Evolutionary conservation across 2,797 vertebrate species (phyloP).

Genomic region (Lacerta viridis): DNA sequence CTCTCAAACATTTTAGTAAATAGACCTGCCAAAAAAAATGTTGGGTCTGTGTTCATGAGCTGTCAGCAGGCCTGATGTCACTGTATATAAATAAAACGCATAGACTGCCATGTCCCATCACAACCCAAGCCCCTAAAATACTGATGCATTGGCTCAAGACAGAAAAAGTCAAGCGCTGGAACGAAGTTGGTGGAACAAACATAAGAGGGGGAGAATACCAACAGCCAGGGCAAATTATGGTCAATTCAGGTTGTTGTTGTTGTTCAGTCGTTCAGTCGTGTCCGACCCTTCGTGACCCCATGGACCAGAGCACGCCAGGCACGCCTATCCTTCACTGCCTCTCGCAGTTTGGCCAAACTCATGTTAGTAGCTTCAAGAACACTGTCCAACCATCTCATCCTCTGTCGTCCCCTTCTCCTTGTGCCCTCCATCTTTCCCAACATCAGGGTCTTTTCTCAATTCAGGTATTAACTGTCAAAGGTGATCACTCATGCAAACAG

Average conservation of each 20-base stretch:
- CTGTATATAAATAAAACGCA: neutral
- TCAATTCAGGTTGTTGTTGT: neutral
- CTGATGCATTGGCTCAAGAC: neutral
- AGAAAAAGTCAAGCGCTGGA: neutral
- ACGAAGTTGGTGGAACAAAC: neutral
- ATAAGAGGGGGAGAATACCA: neutral
- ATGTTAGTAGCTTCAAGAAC: too few species aligned
- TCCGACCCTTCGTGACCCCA: too few species aligned
- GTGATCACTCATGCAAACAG: neutral
- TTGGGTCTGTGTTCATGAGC: neutral
- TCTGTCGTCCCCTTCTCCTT: too few species aligned
- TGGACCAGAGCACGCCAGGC: too few species aligned
- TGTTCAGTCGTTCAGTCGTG: too few species aligned
- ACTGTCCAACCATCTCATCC: too few species aligned
- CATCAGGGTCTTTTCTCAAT: too few species aligned
- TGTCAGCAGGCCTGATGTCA: neutral
- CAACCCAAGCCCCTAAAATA: neutral
- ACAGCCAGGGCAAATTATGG: neutral
- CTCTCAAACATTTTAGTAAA: slow-evolving; percentile 15
- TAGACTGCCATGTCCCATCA: neutral
- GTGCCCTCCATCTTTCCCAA: too few species aligned
- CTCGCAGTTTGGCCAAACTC: too few species aligned
- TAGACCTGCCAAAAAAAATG: slow-evolving; percentile 1
- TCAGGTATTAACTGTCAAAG: too few species aligned
- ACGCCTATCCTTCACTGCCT: too few species aligned